Evolutionary conservation across 2,888 invertebrate genomes (phyloP), one percentile per base, ranked within the genome.

Genomic region (Napeogenes inachia): DNA sequence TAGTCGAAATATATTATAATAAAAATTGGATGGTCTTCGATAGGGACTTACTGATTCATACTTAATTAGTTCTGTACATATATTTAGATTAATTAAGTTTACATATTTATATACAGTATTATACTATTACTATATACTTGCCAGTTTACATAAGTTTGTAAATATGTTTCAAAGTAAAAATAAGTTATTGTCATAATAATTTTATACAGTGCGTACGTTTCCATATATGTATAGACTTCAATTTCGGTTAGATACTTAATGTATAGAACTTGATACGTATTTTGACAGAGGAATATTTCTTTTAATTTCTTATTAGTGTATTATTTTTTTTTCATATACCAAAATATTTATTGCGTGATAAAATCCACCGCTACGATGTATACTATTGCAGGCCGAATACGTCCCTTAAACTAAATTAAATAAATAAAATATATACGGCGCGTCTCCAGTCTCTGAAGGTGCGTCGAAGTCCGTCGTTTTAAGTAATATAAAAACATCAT

Each of bases 101-200:
- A 58, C 45, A 76, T 76, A 75, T 76, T 75, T 85, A 83, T 82
- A 84, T 84, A 81, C 89, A 89, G 89, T 89, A 89, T 89, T 89
- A 87, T 77, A 72, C 73, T 80, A 82, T 81, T 81, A 85, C 21
- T 21, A 21, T 21, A 21, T 21, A 21, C 88, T 89, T 89, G 89
- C 89, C 89, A 87, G 84, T 84, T 82, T 77, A 74, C 74, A 71
- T 82, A 81, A 78, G 77, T 74, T 63, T 85, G 85, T 86, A 85
- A 75, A 85, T 86, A 84, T 75, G 71, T 74, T 75, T 73, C 62
- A 62, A 68, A 60, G 61, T 66, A 45, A 45, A 55, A 38, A 12
- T 68, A 68, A 65, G 62, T 59, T 63, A 54, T 45, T 54, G 50
- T 68, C 63, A 57, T 63, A 62, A 60, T 61, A 60, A 60, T 61